Evolutionary conservation across 1,140 invertebrate species (phyloP).

Genomic region (Polyergus mexicanus): DNA sequence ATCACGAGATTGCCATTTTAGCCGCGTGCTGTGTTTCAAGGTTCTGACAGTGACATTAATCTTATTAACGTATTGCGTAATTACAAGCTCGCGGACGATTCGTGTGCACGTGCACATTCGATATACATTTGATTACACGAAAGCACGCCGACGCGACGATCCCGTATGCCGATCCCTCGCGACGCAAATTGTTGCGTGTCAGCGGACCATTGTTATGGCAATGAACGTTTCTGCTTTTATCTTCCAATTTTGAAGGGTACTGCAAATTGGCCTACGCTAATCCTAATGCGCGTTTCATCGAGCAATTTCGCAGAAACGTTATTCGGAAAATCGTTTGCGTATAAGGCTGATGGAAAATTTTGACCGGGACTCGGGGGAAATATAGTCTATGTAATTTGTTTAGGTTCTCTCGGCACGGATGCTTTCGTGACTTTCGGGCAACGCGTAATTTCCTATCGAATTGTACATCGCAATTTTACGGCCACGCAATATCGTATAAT

Average conservation of each 20-base stretch:
- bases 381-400: slow-evolving; percentile 39
- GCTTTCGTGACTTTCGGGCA: slow-evolving; percentile 49
- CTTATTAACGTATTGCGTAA: slow-evolving; percentile 33
- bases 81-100: slow-evolving; percentile 43
- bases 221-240: slow-evolving; percentile 71
- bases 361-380: no score
- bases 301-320: slow-evolving; percentile 71
- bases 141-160: slow-evolving; percentile 68
- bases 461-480: slow-evolving; percentile 13
- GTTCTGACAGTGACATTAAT: slow-evolving; percentile 27
- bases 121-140: slow-evolving; percentile 65
- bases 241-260: slow-evolving; percentile 68
- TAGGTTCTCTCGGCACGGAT: slow-evolving; percentile 6
- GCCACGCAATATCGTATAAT: slow-evolving; percentile 55
- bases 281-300: slow-evolving; percentile 66
- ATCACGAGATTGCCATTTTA: slow-evolving; percentile 3
- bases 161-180: slow-evolving; percentile 68
- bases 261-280: slow-evolving; percentile 71
- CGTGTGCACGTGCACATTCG: slow-evolving; percentile 50
- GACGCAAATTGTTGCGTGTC: slow-evolving; percentile 71
- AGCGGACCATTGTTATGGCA: slow-evolving; percentile 69
- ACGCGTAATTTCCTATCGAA: slow-evolving; percentile 15
- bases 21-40: not conserved
- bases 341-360: slow-evolving; percentile 60
- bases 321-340: slow-evolving; percentile 67